Evolutionary conservation across 2,113 vertebrate species (phyloP).

Genomic region (Melospiza georgiana): DNA sequence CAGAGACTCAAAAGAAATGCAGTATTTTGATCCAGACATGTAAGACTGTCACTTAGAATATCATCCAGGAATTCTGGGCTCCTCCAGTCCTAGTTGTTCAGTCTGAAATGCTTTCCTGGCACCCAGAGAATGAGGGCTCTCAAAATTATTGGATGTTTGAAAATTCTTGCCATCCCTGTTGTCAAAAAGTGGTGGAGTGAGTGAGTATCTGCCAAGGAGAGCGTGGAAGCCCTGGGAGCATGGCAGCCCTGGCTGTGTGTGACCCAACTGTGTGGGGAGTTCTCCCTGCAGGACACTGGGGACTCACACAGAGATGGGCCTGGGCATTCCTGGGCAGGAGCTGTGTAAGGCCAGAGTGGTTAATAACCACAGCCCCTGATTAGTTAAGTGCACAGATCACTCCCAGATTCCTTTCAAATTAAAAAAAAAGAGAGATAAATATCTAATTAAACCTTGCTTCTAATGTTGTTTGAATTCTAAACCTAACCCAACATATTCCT

Average conservation of each 20-base stretch:
- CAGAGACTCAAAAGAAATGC: not conserved
- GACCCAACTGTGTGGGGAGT: rapidly evolving
- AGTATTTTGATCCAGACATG: not conserved
- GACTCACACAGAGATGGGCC: rapidly evolving
- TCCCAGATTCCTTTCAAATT: not conserved
- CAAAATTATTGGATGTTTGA: not conserved
- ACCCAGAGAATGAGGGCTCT: rapidly evolving
- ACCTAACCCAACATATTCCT: not conserved
- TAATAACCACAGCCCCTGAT: not conserved
- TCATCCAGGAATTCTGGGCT: not conserved
- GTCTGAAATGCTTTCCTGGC: not conserved
- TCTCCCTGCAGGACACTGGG: rapidly evolving
- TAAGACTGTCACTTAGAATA: not conserved
- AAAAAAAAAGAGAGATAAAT: not conserved
- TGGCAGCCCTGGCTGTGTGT: rapidly evolving
- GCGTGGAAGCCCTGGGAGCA: rapidly evolving
- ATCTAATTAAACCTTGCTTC: not conserved
- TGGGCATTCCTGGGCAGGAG: not conserved
- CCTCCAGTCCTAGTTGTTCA: not conserved
- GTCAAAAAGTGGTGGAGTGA: not conserved
- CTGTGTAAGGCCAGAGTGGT: not conserved
- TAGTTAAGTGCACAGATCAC: not conserved
- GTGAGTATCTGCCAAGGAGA: not conserved
- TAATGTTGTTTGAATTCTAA: not conserved
- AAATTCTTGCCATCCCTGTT: not conserved